These are phyloP conservation scores for Artemia franciscana DNA, from an alignment of 1,140 invertebrate species.

Conservation along the genomic window DNA sequence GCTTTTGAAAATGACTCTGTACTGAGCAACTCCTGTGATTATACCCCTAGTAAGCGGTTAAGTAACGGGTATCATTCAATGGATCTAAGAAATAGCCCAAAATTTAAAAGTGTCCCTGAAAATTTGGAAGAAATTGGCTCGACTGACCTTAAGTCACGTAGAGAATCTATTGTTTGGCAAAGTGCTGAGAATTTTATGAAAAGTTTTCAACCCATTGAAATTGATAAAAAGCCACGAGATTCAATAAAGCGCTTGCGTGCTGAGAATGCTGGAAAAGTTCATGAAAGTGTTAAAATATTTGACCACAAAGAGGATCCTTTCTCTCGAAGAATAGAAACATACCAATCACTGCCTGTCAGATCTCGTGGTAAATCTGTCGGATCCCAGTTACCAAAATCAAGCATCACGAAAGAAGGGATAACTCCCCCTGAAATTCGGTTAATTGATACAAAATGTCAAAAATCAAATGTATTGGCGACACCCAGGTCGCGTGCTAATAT, in stretches of 20 bases:
- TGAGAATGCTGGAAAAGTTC: constrained; percentile 40
- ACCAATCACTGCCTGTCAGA: background rate
- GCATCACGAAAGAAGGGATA: background rate
- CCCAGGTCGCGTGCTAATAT: background rate
- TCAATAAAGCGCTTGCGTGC: constrained; percentile 33
- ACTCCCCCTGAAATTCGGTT: background rate
- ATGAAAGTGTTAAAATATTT: constrained; percentile 36
- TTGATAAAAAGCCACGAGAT: constrained; percentile 25
- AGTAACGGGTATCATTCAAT: background rate
- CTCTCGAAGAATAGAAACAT: background rate
- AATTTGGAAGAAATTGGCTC: background rate
- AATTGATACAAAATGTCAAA: background rate
- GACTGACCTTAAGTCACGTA: background rate
- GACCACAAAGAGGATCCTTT: constrained; percentile 21
- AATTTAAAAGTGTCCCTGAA: background rate
- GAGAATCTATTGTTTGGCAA: constrained; percentile 18
- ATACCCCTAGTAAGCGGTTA: background rate
- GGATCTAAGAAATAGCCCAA: background rate
- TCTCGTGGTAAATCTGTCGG: background rate
- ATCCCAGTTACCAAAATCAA: background rate
- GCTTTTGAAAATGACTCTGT: background rate
- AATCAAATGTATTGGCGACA: background rate
- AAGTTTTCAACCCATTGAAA: constrained; percentile 8
- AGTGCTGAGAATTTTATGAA: constrained; percentile 22
- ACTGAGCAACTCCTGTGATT: background rate